Percentiles rank a stretch among this genome's conserved stretches.
Evolutionary conservation across 2,797 vertebrate species (phyloP).

Genomic region (Halcyon smyrnensis): DNA sequence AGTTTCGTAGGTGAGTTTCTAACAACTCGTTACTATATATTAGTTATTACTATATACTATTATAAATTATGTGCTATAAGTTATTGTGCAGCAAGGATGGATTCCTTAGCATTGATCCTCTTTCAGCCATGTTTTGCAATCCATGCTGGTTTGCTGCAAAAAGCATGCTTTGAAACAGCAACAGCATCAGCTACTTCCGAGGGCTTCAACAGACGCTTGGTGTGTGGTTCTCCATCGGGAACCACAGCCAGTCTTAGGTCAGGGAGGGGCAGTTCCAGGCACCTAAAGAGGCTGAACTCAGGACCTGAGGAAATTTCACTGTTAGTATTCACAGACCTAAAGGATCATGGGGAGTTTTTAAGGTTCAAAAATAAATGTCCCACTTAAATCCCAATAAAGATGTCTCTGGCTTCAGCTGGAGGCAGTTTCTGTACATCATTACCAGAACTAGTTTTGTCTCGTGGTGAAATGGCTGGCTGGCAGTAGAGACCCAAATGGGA

Average conservation of each 20-base stretch:
- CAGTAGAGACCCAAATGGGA: neutral
- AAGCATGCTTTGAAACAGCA: neutral
- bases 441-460: neutral
- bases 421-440: neutral
- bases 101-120: neutral
- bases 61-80: neutral
- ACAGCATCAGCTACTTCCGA: neutral
- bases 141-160: neutral
- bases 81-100: neutral
- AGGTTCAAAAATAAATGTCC: neutral
- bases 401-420: neutral
- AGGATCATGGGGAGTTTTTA: neutral
- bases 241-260: neutral
- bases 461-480: neutral
- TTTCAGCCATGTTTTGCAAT: neutral
- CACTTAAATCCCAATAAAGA: neutral
- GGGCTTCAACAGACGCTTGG: neutral
- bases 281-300: neutral
- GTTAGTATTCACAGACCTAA: neutral
- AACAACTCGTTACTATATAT: neutral
- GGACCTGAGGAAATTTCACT: neutral
- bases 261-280: neutral
- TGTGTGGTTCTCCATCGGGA: neutral
- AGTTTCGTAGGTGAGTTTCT: neutral
- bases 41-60: neutral